Evolutionary conservation across 2,797 vertebrate species (phyloP).

Genomic region (Crocodylus rhombifer): DNA sequence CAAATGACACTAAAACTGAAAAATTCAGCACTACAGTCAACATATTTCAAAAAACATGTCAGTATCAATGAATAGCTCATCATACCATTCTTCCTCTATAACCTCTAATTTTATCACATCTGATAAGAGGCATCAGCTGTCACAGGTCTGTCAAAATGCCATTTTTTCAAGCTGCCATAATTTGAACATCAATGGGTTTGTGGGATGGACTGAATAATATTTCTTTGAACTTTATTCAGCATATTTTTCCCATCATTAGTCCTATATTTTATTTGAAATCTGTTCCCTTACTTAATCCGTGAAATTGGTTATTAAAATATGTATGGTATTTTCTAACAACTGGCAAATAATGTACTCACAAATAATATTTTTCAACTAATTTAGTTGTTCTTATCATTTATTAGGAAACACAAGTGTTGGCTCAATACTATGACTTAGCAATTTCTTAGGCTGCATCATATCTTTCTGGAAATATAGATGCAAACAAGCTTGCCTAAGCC

Average conservation of each 20-base stretch:
- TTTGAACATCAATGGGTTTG: background rate
- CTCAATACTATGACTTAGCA: background rate
- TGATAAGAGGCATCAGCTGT: background rate
- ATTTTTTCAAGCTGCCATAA: background rate
- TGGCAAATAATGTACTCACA: background rate
- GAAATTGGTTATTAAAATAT: background rate
- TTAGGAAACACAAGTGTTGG: background rate
- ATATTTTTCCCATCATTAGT: background rate
- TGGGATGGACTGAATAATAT: rapidly evolving
- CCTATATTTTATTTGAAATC: background rate
- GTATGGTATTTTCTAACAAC: background rate
- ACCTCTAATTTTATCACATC: conserved; percentile 9
- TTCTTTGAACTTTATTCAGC: background rate
- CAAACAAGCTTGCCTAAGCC: background rate
- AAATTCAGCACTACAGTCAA: background rate
- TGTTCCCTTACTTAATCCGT: rapidly evolving
- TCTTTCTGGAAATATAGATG: background rate
- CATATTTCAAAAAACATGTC: background rate
- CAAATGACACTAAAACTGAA: conserved; percentile 50
- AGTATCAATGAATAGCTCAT: background rate
- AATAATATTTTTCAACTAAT: background rate
- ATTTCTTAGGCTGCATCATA: background rate
- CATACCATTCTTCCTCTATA: background rate
- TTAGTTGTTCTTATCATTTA: background rate
- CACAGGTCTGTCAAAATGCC: background rate